Evolutionary conservation across 2,888 invertebrate species (phyloP).

Genomic region (Pyrochroa serraticornis): DNA sequence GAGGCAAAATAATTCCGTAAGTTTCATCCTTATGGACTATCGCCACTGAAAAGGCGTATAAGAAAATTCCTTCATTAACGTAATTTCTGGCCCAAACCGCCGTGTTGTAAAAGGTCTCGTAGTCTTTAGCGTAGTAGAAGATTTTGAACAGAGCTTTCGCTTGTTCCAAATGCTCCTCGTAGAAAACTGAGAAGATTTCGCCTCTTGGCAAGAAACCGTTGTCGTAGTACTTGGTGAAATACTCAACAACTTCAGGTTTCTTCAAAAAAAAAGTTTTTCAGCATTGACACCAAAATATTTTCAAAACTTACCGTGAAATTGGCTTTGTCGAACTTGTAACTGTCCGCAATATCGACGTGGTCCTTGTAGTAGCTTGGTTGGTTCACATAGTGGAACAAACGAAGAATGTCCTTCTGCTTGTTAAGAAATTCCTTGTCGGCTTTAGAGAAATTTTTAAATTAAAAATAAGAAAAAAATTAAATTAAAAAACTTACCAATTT

Average conservation of each 20-base stretch:
- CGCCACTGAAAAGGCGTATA: conserved; percentile 68
- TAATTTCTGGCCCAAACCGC: conserved; percentile 71
- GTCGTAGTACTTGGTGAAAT: conserved; percentile 63
- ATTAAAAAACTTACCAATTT: too few relatives aligned
- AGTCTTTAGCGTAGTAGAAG: conserved; percentile 73
- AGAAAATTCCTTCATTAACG: conserved; percentile 73
- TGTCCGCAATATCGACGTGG: conserved; percentile 63
- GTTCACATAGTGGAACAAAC: conserved; percentile 66
- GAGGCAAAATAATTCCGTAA: conserved; percentile 69
- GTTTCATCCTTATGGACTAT: conserved; percentile 69
- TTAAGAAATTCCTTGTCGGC: conserved; percentile 34
- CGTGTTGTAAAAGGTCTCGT: conserved; percentile 71
- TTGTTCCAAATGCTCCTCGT: conserved; percentile 67
- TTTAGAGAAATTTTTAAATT: conserved; percentile 17
- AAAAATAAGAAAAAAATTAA: neutral
- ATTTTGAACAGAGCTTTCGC: conserved; percentile 69
- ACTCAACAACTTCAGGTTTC: conserved; percentile 64
- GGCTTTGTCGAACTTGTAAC: conserved; percentile 65
- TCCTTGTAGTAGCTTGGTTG: conserved; percentile 65
- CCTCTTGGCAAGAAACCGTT: conserved; percentile 65
- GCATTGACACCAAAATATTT: conserved; percentile 7
- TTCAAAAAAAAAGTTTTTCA: conserved; percentile 43
- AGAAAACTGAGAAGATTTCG: conserved; percentile 67
- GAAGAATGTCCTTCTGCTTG: conserved; percentile 57
- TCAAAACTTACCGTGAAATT: conserved; percentile 55